These are phyloP conservation scores for Atrina japonica DNA, from an alignment of 2,888 invertebrate species.

Conservation along the genomic window DNA sequence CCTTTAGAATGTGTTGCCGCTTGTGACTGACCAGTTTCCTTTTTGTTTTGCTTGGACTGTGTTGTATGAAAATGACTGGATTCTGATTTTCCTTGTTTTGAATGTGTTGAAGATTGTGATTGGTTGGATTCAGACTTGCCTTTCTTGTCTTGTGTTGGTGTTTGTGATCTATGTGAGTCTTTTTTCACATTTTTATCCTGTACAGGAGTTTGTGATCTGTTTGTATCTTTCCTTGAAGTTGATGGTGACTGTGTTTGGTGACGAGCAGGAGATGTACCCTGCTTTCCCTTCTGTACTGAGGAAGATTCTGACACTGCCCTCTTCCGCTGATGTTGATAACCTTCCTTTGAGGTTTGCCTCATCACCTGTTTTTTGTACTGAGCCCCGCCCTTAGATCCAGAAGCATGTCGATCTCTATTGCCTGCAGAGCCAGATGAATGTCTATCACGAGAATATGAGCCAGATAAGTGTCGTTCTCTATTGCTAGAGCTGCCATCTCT, in stretches of 20 bases:
- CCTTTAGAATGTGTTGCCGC: neutral
- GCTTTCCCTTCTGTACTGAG: conserved; percentile 2
- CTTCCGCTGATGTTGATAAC: neutral
- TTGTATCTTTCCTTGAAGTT: neutral
- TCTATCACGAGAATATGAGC: conserved; percentile 32
- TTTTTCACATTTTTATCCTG: conserved; percentile 2
- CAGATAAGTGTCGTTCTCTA: conserved; percentile 38
- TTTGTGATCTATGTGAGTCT: conserved; percentile 13
- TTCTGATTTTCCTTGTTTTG: conserved; percentile 16
- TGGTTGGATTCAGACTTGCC: conserved; percentile 24
- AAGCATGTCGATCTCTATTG: conserved; percentile 6
- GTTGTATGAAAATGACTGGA: conserved; percentile 9
- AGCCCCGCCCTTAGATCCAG: neutral
- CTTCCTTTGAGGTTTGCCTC: conserved; percentile 1
- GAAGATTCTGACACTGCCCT: conserved; percentile 19
- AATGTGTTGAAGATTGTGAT: conserved; percentile 38
- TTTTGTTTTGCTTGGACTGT: conserved; percentile 13
- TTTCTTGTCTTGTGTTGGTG: conserved; percentile 1
- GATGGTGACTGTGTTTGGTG: too few species aligned
- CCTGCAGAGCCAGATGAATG: conserved; percentile 28
- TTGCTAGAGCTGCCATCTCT: conserved; percentile 13
- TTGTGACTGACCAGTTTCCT: conserved; percentile 5
- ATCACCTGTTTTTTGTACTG: neutral
- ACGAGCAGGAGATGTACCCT: neutral
- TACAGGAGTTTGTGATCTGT: neutral